Conservation (phyloP, 2,797 vertebrate genomes). For the Okamejei kenojei region DNA sequence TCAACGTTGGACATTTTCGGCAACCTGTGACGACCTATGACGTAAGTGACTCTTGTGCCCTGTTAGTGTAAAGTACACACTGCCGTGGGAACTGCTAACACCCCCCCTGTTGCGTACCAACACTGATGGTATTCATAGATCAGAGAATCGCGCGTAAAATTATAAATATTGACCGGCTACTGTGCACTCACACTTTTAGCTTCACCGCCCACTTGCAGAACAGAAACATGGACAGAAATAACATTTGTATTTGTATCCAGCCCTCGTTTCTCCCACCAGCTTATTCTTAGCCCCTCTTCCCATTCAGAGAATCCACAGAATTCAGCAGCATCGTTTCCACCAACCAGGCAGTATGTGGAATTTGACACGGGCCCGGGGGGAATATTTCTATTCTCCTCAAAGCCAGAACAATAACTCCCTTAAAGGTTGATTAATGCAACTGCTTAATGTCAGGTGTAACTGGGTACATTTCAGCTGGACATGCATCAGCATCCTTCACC, state of each 20-base stretch:
- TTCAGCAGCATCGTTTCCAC: not conserved
- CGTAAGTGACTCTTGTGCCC: not conserved
- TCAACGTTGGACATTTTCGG: no score
- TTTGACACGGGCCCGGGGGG: no score
- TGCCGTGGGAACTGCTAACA: not conserved
- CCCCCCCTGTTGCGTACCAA: not conserved
- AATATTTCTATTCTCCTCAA: not conserved
- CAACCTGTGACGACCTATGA: no score
- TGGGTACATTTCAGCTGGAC: not conserved
- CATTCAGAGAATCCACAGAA: not conserved
- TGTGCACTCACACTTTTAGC: not conserved
- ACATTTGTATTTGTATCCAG: not conserved
- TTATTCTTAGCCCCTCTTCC: not conserved
- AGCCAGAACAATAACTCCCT: not conserved
- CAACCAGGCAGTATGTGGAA: no score
- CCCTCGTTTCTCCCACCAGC: not conserved
- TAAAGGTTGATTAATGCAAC: not conserved
- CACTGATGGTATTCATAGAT: not conserved
- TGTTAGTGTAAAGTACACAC: no score
- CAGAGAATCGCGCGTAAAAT: not conserved
- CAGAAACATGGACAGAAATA: not conserved
- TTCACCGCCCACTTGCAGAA: not conserved
- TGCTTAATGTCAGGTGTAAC: not conserved
- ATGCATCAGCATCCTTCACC: not conserved
- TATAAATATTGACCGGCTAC: not conserved